Percentiles rank a stretch among this genome's conserved stretches.
These are phyloP conservation scores for Rutilus rutilus DNA, from an alignment of 2,113 vertebrate species.

Conservation along the genomic window DNA sequence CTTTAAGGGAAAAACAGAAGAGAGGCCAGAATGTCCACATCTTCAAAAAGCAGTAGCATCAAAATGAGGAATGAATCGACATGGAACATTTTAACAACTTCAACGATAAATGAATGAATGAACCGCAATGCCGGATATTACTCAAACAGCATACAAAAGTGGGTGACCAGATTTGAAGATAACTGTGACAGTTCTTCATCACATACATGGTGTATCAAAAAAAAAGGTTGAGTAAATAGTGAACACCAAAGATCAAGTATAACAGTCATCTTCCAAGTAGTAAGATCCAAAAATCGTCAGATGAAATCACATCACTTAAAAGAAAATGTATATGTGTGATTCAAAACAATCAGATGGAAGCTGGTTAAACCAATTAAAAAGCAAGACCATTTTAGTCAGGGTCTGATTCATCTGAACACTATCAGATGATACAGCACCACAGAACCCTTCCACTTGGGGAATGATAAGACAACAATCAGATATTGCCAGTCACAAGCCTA, in stretches of 20 bases:
- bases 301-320: conserved; percentile 7
- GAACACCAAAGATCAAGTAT: not conserved
- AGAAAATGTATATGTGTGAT: not conserved
- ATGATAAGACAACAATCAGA: conserved; percentile 35
- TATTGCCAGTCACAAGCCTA: conserved; percentile 37
- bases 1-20: not conserved
- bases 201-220: not conserved
- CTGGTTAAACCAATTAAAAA: conserved; percentile 30
- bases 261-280: not conserved
- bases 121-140: not conserved
- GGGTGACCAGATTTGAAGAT: not conserved
- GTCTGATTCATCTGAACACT: not conserved
- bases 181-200: not conserved
- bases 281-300: not conserved
- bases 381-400: not conserved
- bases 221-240: conserved; percentile 13
- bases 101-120: not conserved
- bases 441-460: not conserved
- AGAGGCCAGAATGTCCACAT: not conserved
- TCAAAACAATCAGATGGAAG: conserved; percentile 8
- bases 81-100: not conserved
- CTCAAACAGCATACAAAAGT: not conserved
- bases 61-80: not conserved
- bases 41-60: not conserved
- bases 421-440: conserved; percentile 14